These are phyloP conservation scores for Virgularia gustaviana DNA, from an alignment of 92 coral and sea anemone species.

Conservation along the genomic window DNA sequence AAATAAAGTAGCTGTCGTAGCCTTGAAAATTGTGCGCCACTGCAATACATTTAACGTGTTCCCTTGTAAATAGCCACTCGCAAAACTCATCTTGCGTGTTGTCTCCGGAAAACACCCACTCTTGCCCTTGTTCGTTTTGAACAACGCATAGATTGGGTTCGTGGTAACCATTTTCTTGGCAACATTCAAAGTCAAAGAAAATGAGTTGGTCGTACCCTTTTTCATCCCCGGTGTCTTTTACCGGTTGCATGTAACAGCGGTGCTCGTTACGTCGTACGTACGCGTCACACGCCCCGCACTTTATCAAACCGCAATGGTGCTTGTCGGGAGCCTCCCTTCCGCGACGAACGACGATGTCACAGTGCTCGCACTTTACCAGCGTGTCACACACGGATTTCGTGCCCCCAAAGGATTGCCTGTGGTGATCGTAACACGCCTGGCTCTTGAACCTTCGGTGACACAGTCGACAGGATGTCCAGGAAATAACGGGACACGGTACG, in stretches of 20 bases:
- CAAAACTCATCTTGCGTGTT: constrained; percentile 29
- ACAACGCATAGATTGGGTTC: too few relatives aligned
- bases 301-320: constrained; percentile 27
- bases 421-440: constrained; percentile 11
- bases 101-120: constrained; percentile 34
- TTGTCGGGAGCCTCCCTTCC: constrained; percentile 5
- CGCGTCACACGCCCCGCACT: too few relatives aligned
- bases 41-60: neutral
- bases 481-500: neutral
- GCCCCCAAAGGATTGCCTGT: constrained; percentile 4
- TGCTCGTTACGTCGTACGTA: too few relatives aligned
- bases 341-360: constrained; percentile 21
- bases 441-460: constrained; percentile 28
- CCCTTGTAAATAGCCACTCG: constrained; percentile 35
- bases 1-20: too few relatives aligned
- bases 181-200: constrained; percentile 43
- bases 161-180: constrained; percentile 43
- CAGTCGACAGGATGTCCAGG: constrained; percentile 2
- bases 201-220: neutral
- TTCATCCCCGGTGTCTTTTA: too few relatives aligned
- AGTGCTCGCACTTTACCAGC: constrained; percentile 29
- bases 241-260: too few relatives aligned
- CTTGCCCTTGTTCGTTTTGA: too few relatives aligned
- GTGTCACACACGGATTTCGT: constrained; percentile 2
- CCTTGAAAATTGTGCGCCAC: constrained; percentile 50